Conservation (phyloP, 2,113 vertebrate species). For the Tyrannus savana region DNA sequence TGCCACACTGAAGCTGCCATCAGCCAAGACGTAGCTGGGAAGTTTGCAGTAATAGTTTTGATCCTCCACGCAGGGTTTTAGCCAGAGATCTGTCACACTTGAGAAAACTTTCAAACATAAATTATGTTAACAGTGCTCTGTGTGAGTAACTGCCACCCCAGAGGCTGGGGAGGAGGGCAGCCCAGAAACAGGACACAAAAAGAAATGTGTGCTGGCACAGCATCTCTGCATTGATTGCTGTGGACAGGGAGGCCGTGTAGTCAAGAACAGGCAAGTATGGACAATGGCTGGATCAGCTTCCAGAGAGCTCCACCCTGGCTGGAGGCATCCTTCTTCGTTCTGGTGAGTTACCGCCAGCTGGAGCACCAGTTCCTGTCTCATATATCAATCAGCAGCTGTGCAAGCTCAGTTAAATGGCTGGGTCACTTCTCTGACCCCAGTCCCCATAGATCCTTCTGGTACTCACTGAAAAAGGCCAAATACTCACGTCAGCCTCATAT, state of each 20-base stretch:
- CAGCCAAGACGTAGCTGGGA: not conserved
- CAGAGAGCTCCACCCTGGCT: slow-evolving; percentile 12
- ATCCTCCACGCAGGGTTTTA: not conserved
- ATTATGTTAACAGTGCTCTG: not conserved
- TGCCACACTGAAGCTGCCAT: not conserved
- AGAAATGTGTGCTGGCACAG: not conserved
- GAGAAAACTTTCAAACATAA: not conserved
- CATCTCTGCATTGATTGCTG: not conserved
- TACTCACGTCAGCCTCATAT: not conserved
- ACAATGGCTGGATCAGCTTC: slow-evolving; percentile 38
- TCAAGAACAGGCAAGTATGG: not conserved
- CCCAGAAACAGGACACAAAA: not conserved
- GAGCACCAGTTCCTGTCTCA: not conserved
- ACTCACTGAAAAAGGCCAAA: not conserved
- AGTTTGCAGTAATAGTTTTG: not conserved
- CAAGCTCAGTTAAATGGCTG: not conserved
- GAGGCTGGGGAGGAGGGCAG: not conserved
- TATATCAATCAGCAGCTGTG: not conserved
- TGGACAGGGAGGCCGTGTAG: not conserved
- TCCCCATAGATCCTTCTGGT: not conserved
- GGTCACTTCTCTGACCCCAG: not conserved
- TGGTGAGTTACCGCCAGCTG: not conserved
- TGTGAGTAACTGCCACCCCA: not conserved
- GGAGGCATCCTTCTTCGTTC: not conserved
- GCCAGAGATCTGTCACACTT: not conserved